Base-by-base conservation (phyloP, 2,113 vertebrate species). In the Chaetura pelagica region DNA sequence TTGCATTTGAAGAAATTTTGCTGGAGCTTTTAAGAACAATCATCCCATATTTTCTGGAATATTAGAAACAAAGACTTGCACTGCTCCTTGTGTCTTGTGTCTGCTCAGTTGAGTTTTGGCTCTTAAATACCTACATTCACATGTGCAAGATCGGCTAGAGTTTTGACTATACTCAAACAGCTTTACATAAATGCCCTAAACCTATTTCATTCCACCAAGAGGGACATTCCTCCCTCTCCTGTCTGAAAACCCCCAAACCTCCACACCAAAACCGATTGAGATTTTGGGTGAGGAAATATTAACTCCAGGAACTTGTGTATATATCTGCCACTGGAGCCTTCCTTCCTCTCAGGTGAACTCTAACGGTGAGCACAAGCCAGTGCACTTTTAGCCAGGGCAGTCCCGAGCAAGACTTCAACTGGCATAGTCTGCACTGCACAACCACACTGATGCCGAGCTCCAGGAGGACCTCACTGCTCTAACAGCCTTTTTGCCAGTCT, bases 181-280 rank as follows among this genome's bases (percentile, higher is more conserved):
- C 18, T 74, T 83, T 83, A 4, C 9, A 57, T n/a, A 78, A 84
- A 84, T 32, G 11, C 26, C 15, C 3, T 48, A 86, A 84, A 68
- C 78, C 24, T 3, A 44, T 14, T 18, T 88, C 13, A 46, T 30
- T 4, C 4, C 34, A 63, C 3, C 17, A 82, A 67, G 22, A 63
- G 8, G 11, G 8, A 64, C 49, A 20, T 23, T 11, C 2, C 16
- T 27, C 12, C 0, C 4, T 2, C 1, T 1, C 9, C 5, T 0
- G 2, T 1, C 34, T 67, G 29, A 30, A n/a, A 12, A 5, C 0
- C 12, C 15, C 17, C 24, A 22, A 75, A 35, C 12, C 3, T 52
- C 26, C 8, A 58, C 6, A 7, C 4, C 21, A 18, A 89, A 86
- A 80, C 1, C 12, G 38, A 11, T 12, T 12, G 26, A 76, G 23